phyloP scores from a whole-genome alignment of 2,113 vertebrate species.

The Marmota monax region DNA sequence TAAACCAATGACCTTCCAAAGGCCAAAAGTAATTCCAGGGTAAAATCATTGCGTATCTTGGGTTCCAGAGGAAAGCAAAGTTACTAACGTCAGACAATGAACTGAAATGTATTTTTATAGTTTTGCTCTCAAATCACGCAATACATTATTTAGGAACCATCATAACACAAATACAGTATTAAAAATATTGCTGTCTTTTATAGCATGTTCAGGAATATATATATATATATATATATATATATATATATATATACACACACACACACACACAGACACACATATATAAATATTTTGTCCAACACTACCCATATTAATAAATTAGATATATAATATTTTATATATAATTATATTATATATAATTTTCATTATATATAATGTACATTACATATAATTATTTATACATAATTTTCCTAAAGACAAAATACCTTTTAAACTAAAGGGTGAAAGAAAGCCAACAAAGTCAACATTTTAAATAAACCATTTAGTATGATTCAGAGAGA shows the following conservation, averaged over 20 bases:
- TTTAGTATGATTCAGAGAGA: neutral
- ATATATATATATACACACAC: too few species aligned
- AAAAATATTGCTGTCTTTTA: constrained; percentile 52
- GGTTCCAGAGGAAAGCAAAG: constrained; percentile 1
- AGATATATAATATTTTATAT: neutral
- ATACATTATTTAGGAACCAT: neutral
- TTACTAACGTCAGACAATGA: constrained; percentile 62
- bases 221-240: too few species aligned
- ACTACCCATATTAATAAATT: too few species aligned
- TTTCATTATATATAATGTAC: too few species aligned
- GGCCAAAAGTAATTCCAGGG: constrained; percentile 54
- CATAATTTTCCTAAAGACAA: neutral
- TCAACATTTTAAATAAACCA: neutral
- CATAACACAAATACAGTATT: constrained; percentile 41
- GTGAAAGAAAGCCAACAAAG: neutral
- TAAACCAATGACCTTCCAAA: constrained; percentile 77
- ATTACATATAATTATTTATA: neutral
- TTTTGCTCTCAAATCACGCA: constrained; percentile 46
- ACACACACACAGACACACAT: too few species aligned
- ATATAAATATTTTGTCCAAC: too few species aligned
- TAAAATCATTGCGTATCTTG: constrained; percentile 40
- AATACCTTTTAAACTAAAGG: neutral
- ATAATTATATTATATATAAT: neutral
- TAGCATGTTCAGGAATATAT: neutral
- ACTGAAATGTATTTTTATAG: constrained; percentile 54